Evolutionary conservation across 2,888 invertebrate species (phyloP).

Genomic region (Lepeophtheirus nordmannii): DNA sequence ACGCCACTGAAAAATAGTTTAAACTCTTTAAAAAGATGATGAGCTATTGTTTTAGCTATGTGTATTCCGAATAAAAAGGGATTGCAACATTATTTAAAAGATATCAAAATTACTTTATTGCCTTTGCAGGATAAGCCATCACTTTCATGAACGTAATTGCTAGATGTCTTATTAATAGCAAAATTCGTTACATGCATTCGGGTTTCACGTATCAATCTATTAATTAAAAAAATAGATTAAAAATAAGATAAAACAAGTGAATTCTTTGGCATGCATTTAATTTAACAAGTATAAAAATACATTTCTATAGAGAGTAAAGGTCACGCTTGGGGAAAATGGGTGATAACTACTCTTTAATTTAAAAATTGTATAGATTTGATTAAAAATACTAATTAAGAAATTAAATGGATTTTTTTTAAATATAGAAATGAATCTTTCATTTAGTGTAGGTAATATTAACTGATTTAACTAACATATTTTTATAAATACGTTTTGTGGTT

Average conservation of each 20-base stretch:
- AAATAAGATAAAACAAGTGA: no score
- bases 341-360: no score
- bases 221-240: no score
- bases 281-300: no score
- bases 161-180: constrained; percentile 7
- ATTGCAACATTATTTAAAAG: not conserved
- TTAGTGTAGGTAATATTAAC: no score
- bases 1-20: constrained; percentile 14
- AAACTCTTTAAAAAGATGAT: not conserved
- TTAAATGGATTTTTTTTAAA: no score
- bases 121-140: not conserved
- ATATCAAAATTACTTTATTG: constrained; percentile 8
- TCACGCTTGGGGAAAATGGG: no score
- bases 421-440: no score
- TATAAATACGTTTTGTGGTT: not conserved
- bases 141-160: constrained; percentile 6
- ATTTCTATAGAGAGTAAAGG: no score
- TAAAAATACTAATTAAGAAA: no score
- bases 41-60: not conserved
- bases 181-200: constrained; percentile 15
- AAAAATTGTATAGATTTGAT: no score
- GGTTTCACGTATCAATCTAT: not conserved
- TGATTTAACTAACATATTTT: not conserved
- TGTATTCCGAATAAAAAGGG: not conserved
- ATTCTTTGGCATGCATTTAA: no score